Base-by-base conservation (phyloP, 1,140 invertebrate genomes). In the Pseudomyrmex gracilis region DNA sequence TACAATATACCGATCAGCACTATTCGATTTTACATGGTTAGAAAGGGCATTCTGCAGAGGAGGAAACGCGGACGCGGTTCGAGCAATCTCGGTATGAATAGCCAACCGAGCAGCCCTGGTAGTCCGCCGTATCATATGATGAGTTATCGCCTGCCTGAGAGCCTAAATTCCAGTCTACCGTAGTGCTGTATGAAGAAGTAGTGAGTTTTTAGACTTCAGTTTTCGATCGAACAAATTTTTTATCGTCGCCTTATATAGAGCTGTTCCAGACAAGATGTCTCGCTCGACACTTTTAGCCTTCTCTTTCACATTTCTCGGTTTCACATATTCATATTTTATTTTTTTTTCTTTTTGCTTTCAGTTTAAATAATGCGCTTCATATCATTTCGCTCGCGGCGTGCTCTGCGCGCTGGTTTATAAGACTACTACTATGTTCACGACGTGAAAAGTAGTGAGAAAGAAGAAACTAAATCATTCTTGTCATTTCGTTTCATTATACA, bases 1-100 rank as follows among this genome's bases (percentile, higher is more conserved):
- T 97, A 97, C 91, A 97, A 97, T 90, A 97, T 97, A 93, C 97
- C 97, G 64, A 97, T 97, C 84, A 97, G 97, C n/a, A 97, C 97
- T 70, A 97, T 97, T 92, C 95, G 96, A 22, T 97, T 97, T 92
- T 97, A 97, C 93, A 97, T 97, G 97, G 97, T 97, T 34, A 94
- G 97, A 76, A 97, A 97, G 92, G 97, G 97, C 7, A 97, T 97
- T 80, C 91, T 97, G 68, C 97, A 97, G 24, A 95, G 96, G 88
- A 95, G 97, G 85, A 96, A 97, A 90, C 95, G 97, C 20, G 97
- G 97, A 13, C 93, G 95, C 77, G 95, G 93, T 61, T 91, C 93
- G 20, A 93, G 92, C 83, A 93, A 93, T 71, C 84, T 92, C 83
- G 91, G 91, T 58, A 84, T 90, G 58, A 94, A 93, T 83, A 94